These are phyloP conservation scores for Leucoraja erinaceus DNA, from an alignment of 2,113 vertebrate genomes.

Conservation along the genomic window DNA sequence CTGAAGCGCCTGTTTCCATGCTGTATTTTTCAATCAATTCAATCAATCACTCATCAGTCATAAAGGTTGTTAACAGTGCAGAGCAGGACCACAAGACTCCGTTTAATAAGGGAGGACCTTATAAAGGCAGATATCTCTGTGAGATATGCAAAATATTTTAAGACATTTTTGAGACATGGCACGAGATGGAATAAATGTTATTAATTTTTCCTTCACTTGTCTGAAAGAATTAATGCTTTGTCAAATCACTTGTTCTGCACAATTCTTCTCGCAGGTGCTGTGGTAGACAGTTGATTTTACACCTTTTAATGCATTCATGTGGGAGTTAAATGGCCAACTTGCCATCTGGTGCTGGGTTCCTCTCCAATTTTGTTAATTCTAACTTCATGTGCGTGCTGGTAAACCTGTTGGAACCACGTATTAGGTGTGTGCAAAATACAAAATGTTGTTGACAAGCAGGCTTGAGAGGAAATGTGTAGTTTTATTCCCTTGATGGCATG, in stretches of 20 bases:
- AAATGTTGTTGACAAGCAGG: not conserved
- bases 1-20: no score
- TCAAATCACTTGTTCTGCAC: not conserved
- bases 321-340: not conserved
- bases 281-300: not conserved
- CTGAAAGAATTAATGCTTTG: not conserved
- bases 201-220: not conserved
- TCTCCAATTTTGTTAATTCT: slow-evolving; percentile 27
- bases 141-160: not conserved
- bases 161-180: not conserved
- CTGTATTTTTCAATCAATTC: no score
- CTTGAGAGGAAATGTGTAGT: not conserved
- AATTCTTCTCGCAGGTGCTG: not conserved
- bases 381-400: not conserved
- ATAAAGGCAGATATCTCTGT: not conserved
- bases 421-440: slow-evolving; percentile 26
- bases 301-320: slow-evolving; percentile 7
- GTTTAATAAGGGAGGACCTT: not conserved
- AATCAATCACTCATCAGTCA: no score
- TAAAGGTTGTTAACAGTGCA: not conserved
- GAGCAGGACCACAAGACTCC: not conserved
- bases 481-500: slow-evolving; percentile 7
- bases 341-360: slow-evolving; percentile 30
- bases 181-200: not conserved
- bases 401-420: slow-evolving; percentile 26